phyloP scores from a whole-genome alignment of 2,797 vertebrate genomes.

The Pogoniulus pusillus region DNA sequence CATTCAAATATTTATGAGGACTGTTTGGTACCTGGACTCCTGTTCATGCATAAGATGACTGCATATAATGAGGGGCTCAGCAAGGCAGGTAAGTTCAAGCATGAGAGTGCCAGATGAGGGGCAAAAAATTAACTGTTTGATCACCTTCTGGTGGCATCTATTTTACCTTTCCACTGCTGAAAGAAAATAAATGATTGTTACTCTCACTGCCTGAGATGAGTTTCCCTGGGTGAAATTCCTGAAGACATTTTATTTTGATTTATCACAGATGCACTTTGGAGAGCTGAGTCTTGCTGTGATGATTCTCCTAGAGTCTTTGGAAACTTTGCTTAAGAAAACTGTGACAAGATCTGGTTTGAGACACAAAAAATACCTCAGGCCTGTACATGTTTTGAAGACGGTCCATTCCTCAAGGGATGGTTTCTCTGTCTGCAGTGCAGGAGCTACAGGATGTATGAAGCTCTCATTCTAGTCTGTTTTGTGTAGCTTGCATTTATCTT shows the following conservation, averaged over 20 bases:
- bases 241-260: background rate
- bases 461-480: background rate
- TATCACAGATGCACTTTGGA: background rate
- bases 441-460: background rate
- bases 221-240: background rate
- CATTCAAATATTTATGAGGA: background rate
- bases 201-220: background rate
- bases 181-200: conserved; percentile 13
- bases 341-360: background rate
- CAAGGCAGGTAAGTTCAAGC: conserved; percentile 3
- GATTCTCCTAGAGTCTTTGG: background rate
- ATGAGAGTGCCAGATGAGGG: background rate
- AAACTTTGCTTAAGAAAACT: background rate
- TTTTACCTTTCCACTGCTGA: conserved; percentile 3
- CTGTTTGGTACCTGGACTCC: background rate
- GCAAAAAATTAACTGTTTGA: background rate
- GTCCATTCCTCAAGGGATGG: background rate
- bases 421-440: background rate
- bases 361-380: background rate
- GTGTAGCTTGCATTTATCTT: background rate
- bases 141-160: background rate
- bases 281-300: background rate
- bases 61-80: background rate
- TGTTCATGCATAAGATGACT: background rate
- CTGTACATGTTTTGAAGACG: background rate